Base-by-base conservation (phyloP, 2,888 invertebrate species). In the Chorisops tibialis region DNA sequence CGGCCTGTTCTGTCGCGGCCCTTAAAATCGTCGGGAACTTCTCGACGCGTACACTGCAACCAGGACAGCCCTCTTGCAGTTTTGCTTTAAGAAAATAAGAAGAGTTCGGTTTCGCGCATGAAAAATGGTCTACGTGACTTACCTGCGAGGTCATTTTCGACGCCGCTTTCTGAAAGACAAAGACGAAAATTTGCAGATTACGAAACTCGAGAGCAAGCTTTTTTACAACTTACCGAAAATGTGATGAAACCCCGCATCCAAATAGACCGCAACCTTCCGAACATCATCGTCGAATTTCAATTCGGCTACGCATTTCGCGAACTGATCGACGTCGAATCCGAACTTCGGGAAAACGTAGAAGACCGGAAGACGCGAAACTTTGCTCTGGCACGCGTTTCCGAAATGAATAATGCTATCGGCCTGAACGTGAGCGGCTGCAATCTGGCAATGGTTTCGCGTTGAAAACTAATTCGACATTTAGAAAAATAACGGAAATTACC, bases 351-450 rank as follows among this genome's bases (percentile, higher is more conserved):
- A 84, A 38, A 93, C 82, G 67, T 86, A 87, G 56, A 87, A 82
- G 4, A 91, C 88, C 0, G 94, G 92, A 59, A 96, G 81, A 56
- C 87, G 82, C 24, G 82, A 81, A 12, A 88, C 86, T 68, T 83
- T 82, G 30, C 92, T 90, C 67, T 93, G 86, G 76, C 98, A 98
- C 1, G 90, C 85, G 71, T 87, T 88, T 0, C 97, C 97, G 78
- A 91, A 97, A 77, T 98, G 97, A 59, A 98, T 84, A 2, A 97
- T 80, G 30, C 89, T 87, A 77, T 96, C 91, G 0, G 90, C 89
- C 61, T 85, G 81, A 5, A 93, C 86, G 76, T 97, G 97, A 75
- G 90, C 87, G 0, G 96, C 93, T 1, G 95, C 90, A 35, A 96
- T 86, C 93, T 93, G 75, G 67, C 81, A 76, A 38, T 43, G 22